phyloP scores from a whole-genome alignment of 2,797 vertebrate species.

The Champsocephalus esox region DNA sequence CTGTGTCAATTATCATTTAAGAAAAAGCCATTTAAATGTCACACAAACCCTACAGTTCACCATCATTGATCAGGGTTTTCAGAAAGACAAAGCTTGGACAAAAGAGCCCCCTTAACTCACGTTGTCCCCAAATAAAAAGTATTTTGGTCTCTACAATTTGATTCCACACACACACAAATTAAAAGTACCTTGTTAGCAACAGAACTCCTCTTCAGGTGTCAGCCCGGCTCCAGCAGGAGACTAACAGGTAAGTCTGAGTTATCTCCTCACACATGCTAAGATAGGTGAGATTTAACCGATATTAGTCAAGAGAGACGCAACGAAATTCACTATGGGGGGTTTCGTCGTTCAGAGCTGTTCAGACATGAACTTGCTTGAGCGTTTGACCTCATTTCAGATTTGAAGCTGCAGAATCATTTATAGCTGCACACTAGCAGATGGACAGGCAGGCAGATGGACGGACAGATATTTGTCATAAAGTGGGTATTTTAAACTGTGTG shows the following conservation, averaged over 20 bases:
- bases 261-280: constrained; percentile 51
- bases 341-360: constrained; percentile 13
- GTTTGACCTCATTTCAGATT: constrained; percentile 62
- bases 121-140: not conserved
- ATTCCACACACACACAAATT: constrained; percentile 21
- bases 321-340: constrained; percentile 26
- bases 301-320: constrained; percentile 45
- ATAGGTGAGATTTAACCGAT: constrained; percentile 58
- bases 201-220: constrained; percentile 50
- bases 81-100: too few species aligned
- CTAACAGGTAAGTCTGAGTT: constrained; percentile 55
- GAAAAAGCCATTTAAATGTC: too few species aligned
- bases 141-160: not conserved
- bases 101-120: too few species aligned
- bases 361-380: constrained; percentile 42
- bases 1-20: too few species aligned
- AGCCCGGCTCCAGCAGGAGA: constrained; percentile 35
- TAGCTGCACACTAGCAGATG: constrained; percentile 57
- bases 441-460: constrained; percentile 62
- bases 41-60: too few species aligned
- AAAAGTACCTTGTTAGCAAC: constrained; percentile 47
- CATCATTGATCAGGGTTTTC: too few species aligned
- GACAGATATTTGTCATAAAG: constrained; percentile 44
- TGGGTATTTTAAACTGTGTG: constrained; percentile 35
- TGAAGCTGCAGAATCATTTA: constrained; percentile 54